Conservation (phyloP, 2,797 vertebrate genomes). For the Myripristis jacobus region DNA sequence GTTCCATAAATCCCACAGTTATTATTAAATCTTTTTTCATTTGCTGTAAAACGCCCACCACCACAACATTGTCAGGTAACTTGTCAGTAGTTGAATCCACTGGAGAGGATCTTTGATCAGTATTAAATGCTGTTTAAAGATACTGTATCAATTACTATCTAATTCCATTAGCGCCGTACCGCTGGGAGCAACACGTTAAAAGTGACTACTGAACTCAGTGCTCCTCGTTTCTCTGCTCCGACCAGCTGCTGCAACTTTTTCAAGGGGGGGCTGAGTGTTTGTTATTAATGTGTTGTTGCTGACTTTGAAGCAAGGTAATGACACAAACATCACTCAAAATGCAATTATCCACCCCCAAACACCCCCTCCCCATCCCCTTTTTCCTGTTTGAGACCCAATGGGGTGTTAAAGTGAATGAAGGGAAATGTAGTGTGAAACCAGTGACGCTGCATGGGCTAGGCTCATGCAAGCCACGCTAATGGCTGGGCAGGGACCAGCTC, state of each 20-base stretch:
- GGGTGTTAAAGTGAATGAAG: slow-evolving; percentile 85
- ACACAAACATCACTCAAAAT: slow-evolving; percentile 90
- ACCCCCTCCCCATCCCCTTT: slow-evolving; percentile 80
- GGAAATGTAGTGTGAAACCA: slow-evolving; percentile 87
- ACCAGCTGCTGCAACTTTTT: slow-evolving; percentile 58
- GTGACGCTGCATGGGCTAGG: slow-evolving; percentile 76
- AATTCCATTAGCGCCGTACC: not conserved
- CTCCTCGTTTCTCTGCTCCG: slow-evolving; percentile 38
- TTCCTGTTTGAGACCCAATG: slow-evolving; percentile 83
- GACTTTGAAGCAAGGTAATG: slow-evolving; percentile 85
- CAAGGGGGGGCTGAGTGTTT: slow-evolving; percentile 46
- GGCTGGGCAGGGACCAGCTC: slow-evolving; percentile 65
- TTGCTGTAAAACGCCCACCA: slow-evolving; percentile 3
- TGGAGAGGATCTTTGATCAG: slow-evolving; percentile 9
- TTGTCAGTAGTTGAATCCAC: slow-evolving; percentile 14
- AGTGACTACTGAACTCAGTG: slow-evolving; percentile 35
- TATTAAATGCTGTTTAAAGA: slow-evolving; percentile 7
- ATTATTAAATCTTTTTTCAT: slow-evolving; percentile 7
- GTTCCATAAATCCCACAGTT: not conserved
- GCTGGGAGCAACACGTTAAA: not conserved
- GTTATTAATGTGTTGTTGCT: slow-evolving; percentile 73
- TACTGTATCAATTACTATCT: not conserved
- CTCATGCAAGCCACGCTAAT: slow-evolving; percentile 84
- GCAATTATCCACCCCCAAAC: slow-evolving; percentile 80
- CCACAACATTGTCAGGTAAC: not conserved